Evolutionary conservation across 1,140 invertebrate species (phyloP), one percentile per base, ranked within the genome.

Genomic region (Drosophila sturtevanti): DNA sequence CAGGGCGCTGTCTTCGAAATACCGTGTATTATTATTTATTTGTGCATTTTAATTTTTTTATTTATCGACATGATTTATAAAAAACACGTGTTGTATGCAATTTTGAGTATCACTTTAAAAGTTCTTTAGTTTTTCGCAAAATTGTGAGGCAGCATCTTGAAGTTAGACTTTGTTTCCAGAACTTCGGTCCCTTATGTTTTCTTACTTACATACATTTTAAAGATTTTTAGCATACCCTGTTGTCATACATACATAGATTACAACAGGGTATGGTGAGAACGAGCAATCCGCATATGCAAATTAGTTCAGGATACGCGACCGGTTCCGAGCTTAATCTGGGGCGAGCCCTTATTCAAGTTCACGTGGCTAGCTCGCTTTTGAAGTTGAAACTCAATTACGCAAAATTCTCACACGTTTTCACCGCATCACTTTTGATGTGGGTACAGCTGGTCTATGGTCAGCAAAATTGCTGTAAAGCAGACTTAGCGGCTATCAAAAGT

Each of bases 331-430:
- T 18, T 54, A 44, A 10, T 18, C 52, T 41, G 48, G 59, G 16
- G n/a, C 41, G 61, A 54, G 55, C 38, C 68, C 68, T 48, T 62
- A 60, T 72, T 80, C 66, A 61, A 89, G 76, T 89, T 84, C 79
- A 89, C 89, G 84, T 73, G 84, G 84, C 74, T 87, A 61, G 76
- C 76, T 64, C 70, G 81, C 84, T 87, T 55, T 89, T 89, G 84
- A 89, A 89, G 84, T 84, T 89, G 65, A 74, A 89, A 89, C 84
- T 89, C 84, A 89, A 89, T 89, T 89, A 89, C 85, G 72, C 76
- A 84, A 89, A 89, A 89, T 89, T 84, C 80, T 89, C 84, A 89
- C 84, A 89, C 84, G 84, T 89, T 89, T 69, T 72, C 85, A 74
- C 79, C 64, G 60, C 24, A 27, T 38, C 69, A 21, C 70, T 76